Evolutionary conservation across 2,888 invertebrate species (phyloP), one percentile per base, ranked within the genome.

Genomic region (Drosophila lacicola): DNA sequence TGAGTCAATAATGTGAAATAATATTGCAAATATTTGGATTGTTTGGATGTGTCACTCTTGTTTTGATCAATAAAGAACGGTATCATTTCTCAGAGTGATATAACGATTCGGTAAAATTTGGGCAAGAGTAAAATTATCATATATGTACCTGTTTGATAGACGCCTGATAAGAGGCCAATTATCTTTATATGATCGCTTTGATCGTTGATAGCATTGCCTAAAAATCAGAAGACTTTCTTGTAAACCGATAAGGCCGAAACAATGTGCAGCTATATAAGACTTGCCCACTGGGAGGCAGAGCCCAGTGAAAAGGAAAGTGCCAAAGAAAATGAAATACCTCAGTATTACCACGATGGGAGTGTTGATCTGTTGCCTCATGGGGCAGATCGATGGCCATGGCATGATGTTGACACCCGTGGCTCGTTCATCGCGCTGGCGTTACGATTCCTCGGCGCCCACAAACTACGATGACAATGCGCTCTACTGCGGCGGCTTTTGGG

Each of bases 361-460:
- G 13, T 10, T 51, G 3, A 6, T 66, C 1, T 49, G 51, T 9
- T 56, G 55, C 37, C 47, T 65, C 0, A 3, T 69, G 6, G 10
- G 14, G 2, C 56, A 70, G 29, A 65, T 68, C 11, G 50, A 76
- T 19, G 93, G 92, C 2, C 94, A 94, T 84, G 94, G 94, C 4
- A 93, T 93, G 92, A 85, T 94, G 82, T 70, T 93, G 81, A 92
- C 93, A 45, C 94, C 94, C 1, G 92, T 93, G 0, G 93, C 93
- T 60, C 90, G 94, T 60, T 93, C 93, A 17, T 93, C 94, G 4
- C 92, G 94, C 21, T 94, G 94, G 94, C 92, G 94, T 29, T 90
- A 89, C 53, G 92, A 94, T 67, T 90, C 89, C 25, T 58, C 91
- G 3, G 93, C 93, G 0, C 93, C 93, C 0, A 67, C 55, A 1